A percentile compares a stretch with the other conserved stretches of the same genome.
phyloP scores from a whole-genome alignment of 2,888 invertebrate genomes.

The Folsomia candida region DNA sequence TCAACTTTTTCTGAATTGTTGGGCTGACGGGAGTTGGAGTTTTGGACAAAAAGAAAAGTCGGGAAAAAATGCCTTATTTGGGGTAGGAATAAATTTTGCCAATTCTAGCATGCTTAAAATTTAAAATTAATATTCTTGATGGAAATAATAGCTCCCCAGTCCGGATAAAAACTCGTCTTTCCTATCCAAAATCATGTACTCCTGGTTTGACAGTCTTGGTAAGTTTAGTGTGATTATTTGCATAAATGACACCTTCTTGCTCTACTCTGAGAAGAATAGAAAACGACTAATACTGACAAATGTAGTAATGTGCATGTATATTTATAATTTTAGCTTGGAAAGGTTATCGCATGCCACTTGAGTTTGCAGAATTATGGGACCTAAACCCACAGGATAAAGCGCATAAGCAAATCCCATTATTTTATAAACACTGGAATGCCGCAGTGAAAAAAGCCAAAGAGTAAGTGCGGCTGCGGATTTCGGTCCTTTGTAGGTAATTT shows the following conservation, averaged over 20 bases:
- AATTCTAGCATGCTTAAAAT: neutral
- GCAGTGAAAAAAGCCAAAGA: constrained; percentile 33
- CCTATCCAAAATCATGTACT: constrained; percentile 57
- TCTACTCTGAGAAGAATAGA: too few species aligned
- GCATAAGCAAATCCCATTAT: constrained; percentile 52
- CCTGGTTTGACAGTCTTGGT: constrained; percentile 58
- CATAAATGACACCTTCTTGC: too few species aligned
- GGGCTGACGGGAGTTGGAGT: constrained; percentile 7
- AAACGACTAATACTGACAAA: too few species aligned
- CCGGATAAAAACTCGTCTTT: constrained; percentile 58
- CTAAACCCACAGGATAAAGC: constrained; percentile 55
- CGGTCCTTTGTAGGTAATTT: neutral
- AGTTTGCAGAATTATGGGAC: constrained; percentile 57
- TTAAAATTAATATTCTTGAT: neutral
- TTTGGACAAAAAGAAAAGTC: constrained; percentile 47
- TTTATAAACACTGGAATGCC: constrained; percentile 54
- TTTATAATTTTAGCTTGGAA: too few species aligned
- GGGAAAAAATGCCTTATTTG: neutral
- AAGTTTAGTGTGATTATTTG: too few species aligned
- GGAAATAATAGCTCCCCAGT: constrained; percentile 54
- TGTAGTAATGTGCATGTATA: too few species aligned
- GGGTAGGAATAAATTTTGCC: neutral
- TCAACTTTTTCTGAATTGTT: constrained; percentile 19
- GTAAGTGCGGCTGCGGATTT: too few species aligned
- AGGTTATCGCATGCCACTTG: constrained; percentile 56